Percentiles rank a stretch among this genome's conserved stretches.
These are phyloP conservation scores for Venustoraphidia nigricollis DNA, from an alignment of 2,888 invertebrate genomes.

Conservation along the genomic window DNA sequence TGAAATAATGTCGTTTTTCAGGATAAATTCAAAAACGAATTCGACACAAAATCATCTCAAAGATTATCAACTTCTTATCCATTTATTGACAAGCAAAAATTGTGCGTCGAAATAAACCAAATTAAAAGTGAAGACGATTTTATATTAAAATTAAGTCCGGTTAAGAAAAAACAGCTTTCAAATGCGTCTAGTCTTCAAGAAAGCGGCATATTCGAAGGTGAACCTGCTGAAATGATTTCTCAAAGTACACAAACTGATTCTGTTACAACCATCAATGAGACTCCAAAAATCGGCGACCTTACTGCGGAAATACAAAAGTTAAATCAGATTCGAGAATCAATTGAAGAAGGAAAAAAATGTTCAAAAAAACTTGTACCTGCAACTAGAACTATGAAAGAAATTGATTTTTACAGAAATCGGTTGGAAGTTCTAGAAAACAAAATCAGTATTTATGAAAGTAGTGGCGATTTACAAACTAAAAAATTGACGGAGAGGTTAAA, in stretches of 20 bases:
- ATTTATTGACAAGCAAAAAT: too few relatives aligned
- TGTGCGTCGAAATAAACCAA: too few relatives aligned
- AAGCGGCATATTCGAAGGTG: conserved; percentile 57
- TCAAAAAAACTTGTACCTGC: conserved; percentile 8
- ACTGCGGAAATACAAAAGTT: conserved; percentile 47
- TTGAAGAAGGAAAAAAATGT: conserved; percentile 35
- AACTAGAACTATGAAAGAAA: conserved; percentile 2
- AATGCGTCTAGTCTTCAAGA: conserved; percentile 43
- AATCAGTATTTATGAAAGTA: conserved; percentile 48
- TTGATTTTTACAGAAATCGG: conserved; percentile 46
- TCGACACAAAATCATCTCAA: too few relatives aligned
- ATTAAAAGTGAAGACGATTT: not conserved
- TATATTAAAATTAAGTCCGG: conserved; percentile 14
- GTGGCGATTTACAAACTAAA: conserved; percentile 42
- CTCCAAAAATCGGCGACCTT: conserved; percentile 26
- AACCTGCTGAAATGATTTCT: conserved; percentile 28
- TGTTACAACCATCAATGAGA: conserved; percentile 1
- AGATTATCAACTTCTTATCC: too few relatives aligned
- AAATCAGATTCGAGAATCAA: conserved; percentile 43
- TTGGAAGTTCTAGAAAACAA: conserved; percentile 47
- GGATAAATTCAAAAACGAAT: too few relatives aligned
- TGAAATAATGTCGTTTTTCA: too few relatives aligned
- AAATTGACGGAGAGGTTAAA: conserved; percentile 45
- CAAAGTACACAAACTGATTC: conserved; percentile 38
- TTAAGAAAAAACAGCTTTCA: conserved; percentile 34